phyloP scores from a whole-genome alignment of 1,140 invertebrate genomes.

The Heliconius eleuchia region DNA sequence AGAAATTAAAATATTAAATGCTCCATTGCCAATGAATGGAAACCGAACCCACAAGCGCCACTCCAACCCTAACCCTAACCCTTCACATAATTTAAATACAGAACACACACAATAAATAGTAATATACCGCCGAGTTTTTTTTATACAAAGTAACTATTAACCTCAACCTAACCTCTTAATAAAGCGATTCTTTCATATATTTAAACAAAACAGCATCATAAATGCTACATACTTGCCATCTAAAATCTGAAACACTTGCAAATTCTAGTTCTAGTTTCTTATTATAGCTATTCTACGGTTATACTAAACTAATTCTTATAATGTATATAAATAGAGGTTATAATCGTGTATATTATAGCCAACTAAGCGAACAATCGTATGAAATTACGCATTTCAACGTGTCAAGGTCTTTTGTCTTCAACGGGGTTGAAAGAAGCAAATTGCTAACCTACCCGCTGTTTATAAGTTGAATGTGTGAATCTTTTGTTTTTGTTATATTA shows the following conservation, averaged over 20 bases:
- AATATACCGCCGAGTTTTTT: not conserved
- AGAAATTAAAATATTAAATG: too few species aligned
- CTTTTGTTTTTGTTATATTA: not conserved
- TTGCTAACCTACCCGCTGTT: slow-evolving; percentile 17
- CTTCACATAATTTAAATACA: too few species aligned
- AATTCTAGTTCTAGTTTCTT: slow-evolving; percentile 5
- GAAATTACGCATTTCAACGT: slow-evolving; percentile 33
- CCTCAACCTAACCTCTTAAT: slow-evolving; percentile 1
- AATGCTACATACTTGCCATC: not conserved
- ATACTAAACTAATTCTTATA: not conserved
- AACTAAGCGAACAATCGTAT: slow-evolving; percentile 22
- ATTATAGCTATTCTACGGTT: not conserved
- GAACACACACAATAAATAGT: not conserved
- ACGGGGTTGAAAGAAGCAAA: slow-evolving; percentile 10
- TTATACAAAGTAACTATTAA: not conserved
- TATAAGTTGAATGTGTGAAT: not conserved
- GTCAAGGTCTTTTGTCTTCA: slow-evolving; percentile 36
- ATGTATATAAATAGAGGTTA: slow-evolving; percentile 1
- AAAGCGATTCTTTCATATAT: slow-evolving; percentile 12
- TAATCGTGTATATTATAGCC: slow-evolving; percentile 10
- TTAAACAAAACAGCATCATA: not conserved
- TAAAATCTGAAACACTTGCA: not conserved
- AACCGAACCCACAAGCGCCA: too few species aligned
- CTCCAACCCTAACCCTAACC: too few species aligned
- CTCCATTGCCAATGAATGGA: too few species aligned